These are phyloP conservation scores for Cotesia glomerata DNA, from an alignment of 1,140 invertebrate genomes.

Conservation along the genomic window DNA sequence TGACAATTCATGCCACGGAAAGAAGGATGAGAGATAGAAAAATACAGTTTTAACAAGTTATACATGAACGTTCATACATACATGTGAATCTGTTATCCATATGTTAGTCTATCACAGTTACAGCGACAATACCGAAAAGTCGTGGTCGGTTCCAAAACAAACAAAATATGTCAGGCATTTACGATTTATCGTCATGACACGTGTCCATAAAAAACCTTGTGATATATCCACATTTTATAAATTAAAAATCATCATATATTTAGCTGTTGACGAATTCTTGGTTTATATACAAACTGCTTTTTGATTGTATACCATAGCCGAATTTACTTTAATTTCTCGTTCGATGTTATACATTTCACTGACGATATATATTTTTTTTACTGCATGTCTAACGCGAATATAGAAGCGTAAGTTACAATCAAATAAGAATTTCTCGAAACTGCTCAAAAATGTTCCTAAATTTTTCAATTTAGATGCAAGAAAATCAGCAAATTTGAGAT, in stretches of 20 bases:
- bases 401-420: too few relatives aligned
- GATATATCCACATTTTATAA: slow-evolving; percentile 2
- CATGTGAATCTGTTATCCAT: slow-evolving; percentile 30
- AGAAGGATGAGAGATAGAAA: not conserved
- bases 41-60: not conserved
- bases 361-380: too few relatives aligned
- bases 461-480: too few relatives aligned
- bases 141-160: slow-evolving; percentile 53
- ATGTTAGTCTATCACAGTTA: slow-evolving; percentile 44
- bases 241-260: not conserved
- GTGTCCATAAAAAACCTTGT: slow-evolving; percentile 39
- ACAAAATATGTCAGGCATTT: slow-evolving; percentile 50
- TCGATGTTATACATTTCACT: too few relatives aligned
- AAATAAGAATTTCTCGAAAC: too few relatives aligned
- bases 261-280: not conserved
- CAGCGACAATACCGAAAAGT: slow-evolving; percentile 38
- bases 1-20: not conserved
- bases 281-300: not conserved
- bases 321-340: too few relatives aligned
- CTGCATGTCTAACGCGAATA: too few relatives aligned
- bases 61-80: not conserved
- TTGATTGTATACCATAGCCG: too few relatives aligned
- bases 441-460: too few relatives aligned
- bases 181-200: slow-evolving; percentile 62
- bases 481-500: too few relatives aligned